Evolutionary conservation across 2,888 invertebrate species (phyloP), one percentile per base, ranked within the genome.

Genomic region (Eustalomyia histrio): DNA sequence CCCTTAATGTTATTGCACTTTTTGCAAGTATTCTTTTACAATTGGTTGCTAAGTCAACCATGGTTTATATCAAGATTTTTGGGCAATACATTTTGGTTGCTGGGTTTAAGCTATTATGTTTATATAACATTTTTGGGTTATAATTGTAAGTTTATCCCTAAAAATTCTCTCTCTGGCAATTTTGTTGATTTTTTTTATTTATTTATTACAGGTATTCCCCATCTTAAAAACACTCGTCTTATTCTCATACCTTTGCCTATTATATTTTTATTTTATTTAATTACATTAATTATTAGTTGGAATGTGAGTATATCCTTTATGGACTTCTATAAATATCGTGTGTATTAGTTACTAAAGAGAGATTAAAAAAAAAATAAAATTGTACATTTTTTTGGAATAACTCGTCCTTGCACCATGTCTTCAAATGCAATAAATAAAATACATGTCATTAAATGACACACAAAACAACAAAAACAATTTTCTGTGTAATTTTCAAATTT

Each of bases 91-190:
- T 94, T 99, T 86, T 99, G 99, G 98, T 92, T 99, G 73, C 93
- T 97, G 43, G 97, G 97, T 6, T 92, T 96, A 80, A 92, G 95
- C 78, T 99, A 99, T 91, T 99, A 99, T 89, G 92, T 98, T 83
- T 99, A 99, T 90, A 98, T 99, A 86, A 98, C 99, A 43, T 99
- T 99, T 91, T 92, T 99, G 78, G 99, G 99, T 84, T 99, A 99
- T 88, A 97, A 96, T 90, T 96, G 96, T 96, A 88, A 94, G 95
- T 93, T 21, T 47, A n/a, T 63, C 1, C 29, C 29, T 6, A 1
- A 6, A 29, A 21, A 21, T 21, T 21, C 4, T 21, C 21, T 21
- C 29, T 29, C 29, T 29, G 29, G 7, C 7, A 6, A 29, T 29
- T 24, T 29, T 6, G 29, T 7, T 29, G 7, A 29, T 6, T 29